Evolutionary conservation across 2,113 vertebrate species (phyloP).

Genomic region (Galeopterus variegatus): DNA sequence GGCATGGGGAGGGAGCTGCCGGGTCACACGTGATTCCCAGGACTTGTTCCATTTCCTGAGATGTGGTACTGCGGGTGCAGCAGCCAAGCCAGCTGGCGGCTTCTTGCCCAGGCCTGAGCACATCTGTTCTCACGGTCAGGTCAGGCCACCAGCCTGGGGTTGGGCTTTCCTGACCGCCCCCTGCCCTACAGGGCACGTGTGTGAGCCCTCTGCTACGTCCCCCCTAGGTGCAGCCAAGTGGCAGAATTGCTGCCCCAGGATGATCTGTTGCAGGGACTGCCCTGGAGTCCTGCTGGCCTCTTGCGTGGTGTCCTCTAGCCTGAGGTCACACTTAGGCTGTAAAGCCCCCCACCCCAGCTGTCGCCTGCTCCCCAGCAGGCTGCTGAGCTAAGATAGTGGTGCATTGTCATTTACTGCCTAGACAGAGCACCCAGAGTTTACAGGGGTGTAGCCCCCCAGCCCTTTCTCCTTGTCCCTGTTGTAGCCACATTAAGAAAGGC

Average conservation of each 20-base stretch:
- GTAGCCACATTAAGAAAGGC: not conserved
- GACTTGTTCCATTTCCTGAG: not conserved
- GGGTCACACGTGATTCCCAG: not conserved
- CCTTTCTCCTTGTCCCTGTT: not conserved
- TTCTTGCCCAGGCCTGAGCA: not conserved
- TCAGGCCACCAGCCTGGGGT: not conserved
- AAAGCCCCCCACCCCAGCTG: not conserved
- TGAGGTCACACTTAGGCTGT: not conserved
- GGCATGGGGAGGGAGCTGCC: not conserved
- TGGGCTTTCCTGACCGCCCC: not conserved
- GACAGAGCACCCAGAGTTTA: not conserved
- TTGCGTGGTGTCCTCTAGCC: not conserved
- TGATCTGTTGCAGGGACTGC: too few relatives aligned
- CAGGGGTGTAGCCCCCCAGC: too few relatives aligned
- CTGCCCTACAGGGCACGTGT: not conserved
- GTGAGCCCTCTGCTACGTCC: too few relatives aligned
- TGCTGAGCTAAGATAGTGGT: too few relatives aligned
- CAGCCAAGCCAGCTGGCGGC: not conserved
- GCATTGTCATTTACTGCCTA: not conserved
- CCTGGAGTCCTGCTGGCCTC: not conserved
- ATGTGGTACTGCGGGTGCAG: too few relatives aligned
- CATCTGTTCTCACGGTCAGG: not conserved
- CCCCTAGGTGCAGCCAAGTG: too few relatives aligned
- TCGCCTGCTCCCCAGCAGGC: not conserved
- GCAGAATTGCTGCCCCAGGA: too few relatives aligned